Evolutionary conservation across 2,113 vertebrate genomes (phyloP), one percentile per base, ranked within the genome.

Genomic region (Ciconia stormi): DNA sequence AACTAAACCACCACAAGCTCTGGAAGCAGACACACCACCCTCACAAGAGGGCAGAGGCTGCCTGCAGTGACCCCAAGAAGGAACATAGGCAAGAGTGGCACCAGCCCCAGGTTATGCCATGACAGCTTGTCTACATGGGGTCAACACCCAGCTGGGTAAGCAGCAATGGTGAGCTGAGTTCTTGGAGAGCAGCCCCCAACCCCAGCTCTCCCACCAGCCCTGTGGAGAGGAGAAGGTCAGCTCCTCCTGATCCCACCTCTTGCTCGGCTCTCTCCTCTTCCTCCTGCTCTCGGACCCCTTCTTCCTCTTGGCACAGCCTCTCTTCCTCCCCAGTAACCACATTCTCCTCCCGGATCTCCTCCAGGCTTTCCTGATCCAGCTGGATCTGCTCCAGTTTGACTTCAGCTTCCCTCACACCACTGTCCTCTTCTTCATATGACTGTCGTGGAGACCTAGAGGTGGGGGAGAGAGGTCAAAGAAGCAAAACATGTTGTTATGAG

Each of bases 311-410:
- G 89, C 94, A 98, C 66, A 85, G 98, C 89, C 98, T 98, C 87
- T 98, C 98, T 91, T 98, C 97, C 77, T 98, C 98, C 11, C 69
- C 84, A 26, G 97, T 91, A 76, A 95, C 97, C 79, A 98, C 98
- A 71, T 98, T 96, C 65, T 98, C 98, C 87, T 96, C 94, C 67
- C 0, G 55, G 27, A 88, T 97, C 91, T 98, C 98, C 93, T 98
- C 98, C 1, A 61, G 94, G 55, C 58, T 93, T 70, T 98, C 97
- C 38, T 91, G 97, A 65, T 97, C 83, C 44, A 98, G 94, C 18
- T 95, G 92, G 36, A 99, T 97, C 92, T 98, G 98, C 97, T 99
- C 98, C 94, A 99, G 94, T 66, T 97, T 97, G 94, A 90, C 97
- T 88, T 98, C 79, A 1, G 98, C 97, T 92, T 98, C 98, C 65